Conservation (phyloP, 2,113 vertebrate species). For the Malurus alboscapulatus region DNA sequence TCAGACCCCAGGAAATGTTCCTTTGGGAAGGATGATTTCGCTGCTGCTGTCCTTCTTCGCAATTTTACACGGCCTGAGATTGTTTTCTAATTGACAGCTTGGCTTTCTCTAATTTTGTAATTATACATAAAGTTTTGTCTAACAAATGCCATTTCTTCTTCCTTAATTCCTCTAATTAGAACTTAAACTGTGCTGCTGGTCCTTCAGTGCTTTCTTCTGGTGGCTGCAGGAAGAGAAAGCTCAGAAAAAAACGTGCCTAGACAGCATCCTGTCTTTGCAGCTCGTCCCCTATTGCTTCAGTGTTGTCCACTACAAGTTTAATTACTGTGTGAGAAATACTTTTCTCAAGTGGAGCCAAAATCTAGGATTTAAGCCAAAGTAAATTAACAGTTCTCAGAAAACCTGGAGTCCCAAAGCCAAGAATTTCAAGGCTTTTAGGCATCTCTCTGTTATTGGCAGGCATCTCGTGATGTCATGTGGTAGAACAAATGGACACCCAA, state of each 20-base stretch:
- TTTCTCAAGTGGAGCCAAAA: slow-evolving; percentile 58
- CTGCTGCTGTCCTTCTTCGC: background rate
- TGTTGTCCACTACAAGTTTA: slow-evolving; percentile 69
- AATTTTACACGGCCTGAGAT: background rate
- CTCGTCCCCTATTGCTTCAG: slow-evolving; percentile 11
- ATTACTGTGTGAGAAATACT: slow-evolving; percentile 63
- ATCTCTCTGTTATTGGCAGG: slow-evolving; percentile 64
- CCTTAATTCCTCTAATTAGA: slow-evolving; percentile 45
- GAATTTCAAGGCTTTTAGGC: slow-evolving; percentile 70
- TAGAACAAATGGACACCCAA: slow-evolving; percentile 67
- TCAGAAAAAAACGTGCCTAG: background rate
- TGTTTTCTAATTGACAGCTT: background rate
- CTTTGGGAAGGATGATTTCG: background rate
- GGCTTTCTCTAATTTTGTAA: background rate
- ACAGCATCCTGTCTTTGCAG: background rate
- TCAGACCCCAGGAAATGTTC: background rate
- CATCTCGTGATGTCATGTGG: slow-evolving; percentile 59
- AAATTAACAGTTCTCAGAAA: slow-evolving; percentile 69
- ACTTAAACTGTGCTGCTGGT: background rate
- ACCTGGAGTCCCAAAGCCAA: slow-evolving; percentile 65
- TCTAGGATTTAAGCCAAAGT: slow-evolving; percentile 70
- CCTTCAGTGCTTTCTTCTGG: background rate
- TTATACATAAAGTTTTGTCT: slow-evolving; percentile 13
- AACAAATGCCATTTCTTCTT: background rate
- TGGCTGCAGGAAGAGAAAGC: slow-evolving; percentile 9